These are phyloP conservation scores for Drosophila sordidapex DNA, from an alignment of 2,888 invertebrate species.

Conservation along the genomic window DNA sequence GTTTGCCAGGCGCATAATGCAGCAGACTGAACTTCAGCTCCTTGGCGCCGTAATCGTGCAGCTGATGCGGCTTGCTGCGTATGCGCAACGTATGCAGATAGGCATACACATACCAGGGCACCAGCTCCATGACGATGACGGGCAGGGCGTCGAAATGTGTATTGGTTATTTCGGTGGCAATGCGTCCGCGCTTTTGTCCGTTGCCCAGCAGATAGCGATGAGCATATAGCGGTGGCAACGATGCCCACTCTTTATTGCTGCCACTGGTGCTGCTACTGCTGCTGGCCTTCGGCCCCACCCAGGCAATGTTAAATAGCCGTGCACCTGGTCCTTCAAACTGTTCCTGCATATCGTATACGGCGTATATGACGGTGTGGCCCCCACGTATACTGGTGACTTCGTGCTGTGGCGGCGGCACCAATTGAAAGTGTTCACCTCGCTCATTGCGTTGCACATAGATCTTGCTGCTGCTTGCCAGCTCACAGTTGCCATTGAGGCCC, in stretches of 20 bases:
- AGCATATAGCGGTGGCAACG: slow-evolving; percentile 89
- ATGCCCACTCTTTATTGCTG: slow-evolving; percentile 11
- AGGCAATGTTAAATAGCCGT: slow-evolving; percentile 90
- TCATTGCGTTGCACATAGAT: slow-evolving; percentile 93
- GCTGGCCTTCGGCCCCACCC: slow-evolving; percentile 70
- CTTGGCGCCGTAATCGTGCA: slow-evolving; percentile 43
- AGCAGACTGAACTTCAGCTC: slow-evolving; percentile 86
- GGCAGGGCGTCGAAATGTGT: slow-evolving; percentile 91
- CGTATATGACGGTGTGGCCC: slow-evolving; percentile 88
- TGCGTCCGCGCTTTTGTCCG: slow-evolving; percentile 96
- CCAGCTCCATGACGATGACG: slow-evolving; percentile 94
- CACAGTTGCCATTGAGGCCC: slow-evolving; percentile 92
- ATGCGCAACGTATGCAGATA: slow-evolving; percentile 92
- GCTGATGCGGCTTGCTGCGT: slow-evolving; percentile 36
- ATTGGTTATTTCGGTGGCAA: slow-evolving; percentile 93
- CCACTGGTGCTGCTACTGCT: slow-evolving; percentile 36
- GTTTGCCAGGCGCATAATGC: slow-evolving; percentile 91
- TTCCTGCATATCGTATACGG: slow-evolving; percentile 89
- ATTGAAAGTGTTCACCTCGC: slow-evolving; percentile 87
- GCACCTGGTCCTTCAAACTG: slow-evolving; percentile 81
- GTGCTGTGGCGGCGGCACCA: slow-evolving; percentile 88
- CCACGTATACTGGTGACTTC: slow-evolving; percentile 88
- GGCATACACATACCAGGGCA: slow-evolving; percentile 95
- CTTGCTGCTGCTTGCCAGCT: slow-evolving; percentile 90
- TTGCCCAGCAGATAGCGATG: slow-evolving; percentile 94